Base-by-base conservation (phyloP, 2,113 vertebrate species). In the Leiothrix lutea region DNA sequence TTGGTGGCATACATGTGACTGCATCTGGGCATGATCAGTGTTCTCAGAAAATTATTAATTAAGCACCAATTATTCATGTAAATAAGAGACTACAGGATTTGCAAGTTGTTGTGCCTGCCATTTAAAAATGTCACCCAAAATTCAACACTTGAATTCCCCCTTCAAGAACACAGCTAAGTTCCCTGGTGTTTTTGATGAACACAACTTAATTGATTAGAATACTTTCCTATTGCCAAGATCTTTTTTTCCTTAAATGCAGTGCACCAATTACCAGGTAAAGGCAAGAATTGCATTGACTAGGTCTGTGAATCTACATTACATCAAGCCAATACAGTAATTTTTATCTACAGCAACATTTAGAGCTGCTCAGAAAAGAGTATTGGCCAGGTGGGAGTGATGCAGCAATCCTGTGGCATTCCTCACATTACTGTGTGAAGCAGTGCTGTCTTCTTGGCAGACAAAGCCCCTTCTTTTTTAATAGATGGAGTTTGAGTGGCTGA, bases 101-200 rank as follows among this genome's bases (percentile, higher is more conserved):
- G 9, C 65, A 51, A 92, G 50, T 40, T 75, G 56, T 50, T 87
- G 28, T 72, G 56, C 35, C 35, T 91, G 40, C 28, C 38, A 45
- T 87, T 85, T 85, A 22, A 87, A 95, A 91, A 62, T 57, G 21
- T 57, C 74, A 87, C 73, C 93, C 75, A 86, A 82, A 94, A 82
- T 82, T 75, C 61, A n/a, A 54, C 58, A 62, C 61, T 94, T 77
- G 45, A 90, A 57, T 74, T 87, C 29, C 13, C 45, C 87, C 38
- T 38, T 42, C 66, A 75, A 61, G 58, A 62, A 66, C 51, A 57
- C 0, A 4, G 8, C n/a, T 65, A 36, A 87, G 26, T 79, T 36
- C 13, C 45, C 87, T 77, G 45, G 42, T 89, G 70, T 33, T 96
- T 95, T 66, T 92, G 62, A 89, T 91, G 74, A 94, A 50, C 28